phyloP scores from a whole-genome alignment of 2,888 invertebrate genomes.

The Sinhomidia bicolor region DNA sequence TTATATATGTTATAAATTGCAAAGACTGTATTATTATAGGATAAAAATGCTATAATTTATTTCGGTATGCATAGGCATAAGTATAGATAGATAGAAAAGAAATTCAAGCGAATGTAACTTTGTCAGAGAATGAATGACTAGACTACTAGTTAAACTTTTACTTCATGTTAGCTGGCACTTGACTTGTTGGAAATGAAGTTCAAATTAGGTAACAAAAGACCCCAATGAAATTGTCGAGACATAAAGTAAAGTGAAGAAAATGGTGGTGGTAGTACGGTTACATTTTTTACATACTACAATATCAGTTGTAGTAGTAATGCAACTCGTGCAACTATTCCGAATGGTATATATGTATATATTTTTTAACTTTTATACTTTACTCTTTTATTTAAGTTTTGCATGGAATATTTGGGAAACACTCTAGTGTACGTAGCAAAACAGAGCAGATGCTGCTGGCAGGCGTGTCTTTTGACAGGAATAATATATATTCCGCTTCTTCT shows the following conservation, averaged over 20 bases:
- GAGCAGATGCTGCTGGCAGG: not conserved
- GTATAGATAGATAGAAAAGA: not conserved
- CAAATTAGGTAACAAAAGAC: constrained; percentile 30
- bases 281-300: not conserved
- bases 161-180: not conserved
- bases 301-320: not conserved
- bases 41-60: too few species aligned
- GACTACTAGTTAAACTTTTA: not conserved
- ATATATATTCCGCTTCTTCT: not conserved
- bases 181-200: constrained; percentile 18
- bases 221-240: constrained; percentile 6
- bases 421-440: not conserved
- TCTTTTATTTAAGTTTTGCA: not conserved
- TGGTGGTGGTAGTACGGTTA: not conserved
- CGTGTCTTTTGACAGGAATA: constrained; percentile 20
- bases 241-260: not conserved
- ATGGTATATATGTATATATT: not conserved
- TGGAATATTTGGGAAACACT: not conserved
- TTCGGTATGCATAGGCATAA: too few species aligned
- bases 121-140: not conserved
- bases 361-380: not conserved
- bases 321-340: not conserved
- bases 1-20: too few species aligned
- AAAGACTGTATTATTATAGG: too few species aligned
- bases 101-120: not conserved